Percentiles rank a stretch among this genome's conserved stretches.
Conservation (phyloP, 2,113 vertebrate genomes). For the Urocynchramus pylzowi region DNA sequence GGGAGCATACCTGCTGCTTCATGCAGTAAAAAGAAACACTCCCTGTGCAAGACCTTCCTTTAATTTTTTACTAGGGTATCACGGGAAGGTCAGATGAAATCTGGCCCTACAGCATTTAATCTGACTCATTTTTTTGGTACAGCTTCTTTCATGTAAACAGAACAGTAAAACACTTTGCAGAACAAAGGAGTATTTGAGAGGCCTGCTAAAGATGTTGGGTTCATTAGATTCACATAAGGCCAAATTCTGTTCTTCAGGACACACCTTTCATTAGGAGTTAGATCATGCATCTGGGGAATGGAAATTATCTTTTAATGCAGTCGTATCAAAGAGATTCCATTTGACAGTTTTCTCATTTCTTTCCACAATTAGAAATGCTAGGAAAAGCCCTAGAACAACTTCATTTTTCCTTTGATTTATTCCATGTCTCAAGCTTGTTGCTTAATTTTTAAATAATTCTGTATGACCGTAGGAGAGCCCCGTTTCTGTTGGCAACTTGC, state of each 20-base stretch:
- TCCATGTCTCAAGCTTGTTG: neutral
- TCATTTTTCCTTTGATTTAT: constrained; percentile 12
- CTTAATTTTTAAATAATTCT: neutral
- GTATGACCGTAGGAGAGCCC: neutral
- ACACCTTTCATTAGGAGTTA: constrained; percentile 44
- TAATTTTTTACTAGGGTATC: neutral
- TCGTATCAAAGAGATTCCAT: neutral
- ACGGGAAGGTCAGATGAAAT: neutral
- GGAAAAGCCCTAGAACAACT: constrained; percentile 5
- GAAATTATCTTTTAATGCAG: constrained; percentile 36
- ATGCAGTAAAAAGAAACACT: neutral
- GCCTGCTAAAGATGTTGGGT: neutral
- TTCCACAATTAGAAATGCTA: constrained; percentile 27
- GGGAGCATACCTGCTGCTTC: neutral
- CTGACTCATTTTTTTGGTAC: neutral
- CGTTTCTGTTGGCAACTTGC: neutral
- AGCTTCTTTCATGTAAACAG: constrained; percentile 38
- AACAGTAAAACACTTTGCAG: neutral
- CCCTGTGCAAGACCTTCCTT: neutral
- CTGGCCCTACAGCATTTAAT: constrained; percentile 23
- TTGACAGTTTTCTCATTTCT: constrained; percentile 47
- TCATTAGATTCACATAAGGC: constrained; percentile 20
- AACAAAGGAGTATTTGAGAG: constrained; percentile 41
- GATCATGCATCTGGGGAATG: neutral
- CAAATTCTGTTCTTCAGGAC: constrained; percentile 35